A percentile compares a stretch with the other conserved stretches of the same genome.
Evolutionary conservation across 1,140 invertebrate species (phyloP).

Genomic region (Melipona quadrifasciata): DNA sequence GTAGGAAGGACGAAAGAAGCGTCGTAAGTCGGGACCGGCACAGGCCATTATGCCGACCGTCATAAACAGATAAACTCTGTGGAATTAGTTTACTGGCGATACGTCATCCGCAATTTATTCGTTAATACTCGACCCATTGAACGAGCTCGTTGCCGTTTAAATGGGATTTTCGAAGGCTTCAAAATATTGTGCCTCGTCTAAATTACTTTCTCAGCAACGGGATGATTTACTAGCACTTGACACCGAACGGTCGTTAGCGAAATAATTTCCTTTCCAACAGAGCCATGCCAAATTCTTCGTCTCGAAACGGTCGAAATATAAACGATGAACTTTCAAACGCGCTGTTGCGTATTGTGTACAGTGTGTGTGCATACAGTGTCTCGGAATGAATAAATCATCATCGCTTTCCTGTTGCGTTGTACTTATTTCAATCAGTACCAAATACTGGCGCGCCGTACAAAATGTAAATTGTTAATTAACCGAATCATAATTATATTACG

Average conservation of each 20-base stretch:
- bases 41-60: neutral
- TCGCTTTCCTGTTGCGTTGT: neutral
- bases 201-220: conserved; percentile 2
- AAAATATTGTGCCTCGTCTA: conserved; percentile 32
- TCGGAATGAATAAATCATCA: neutral
- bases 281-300: conserved; percentile 1
- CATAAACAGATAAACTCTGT: conserved; percentile 41
- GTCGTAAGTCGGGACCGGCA: neutral
- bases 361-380: neutral
- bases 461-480: conserved; percentile 24
- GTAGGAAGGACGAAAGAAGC: neutral
- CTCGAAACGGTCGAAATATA: neutral
- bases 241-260: conserved; percentile 5
- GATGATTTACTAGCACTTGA: conserved; percentile 19
- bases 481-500: neutral
- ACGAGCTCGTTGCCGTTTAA: conserved; percentile 27
- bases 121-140: neutral
- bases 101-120: conserved; percentile 31
- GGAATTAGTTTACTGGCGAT: conserved; percentile 39
- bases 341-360: no score
- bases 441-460: neutral
- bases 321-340: neutral
- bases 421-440: neutral
- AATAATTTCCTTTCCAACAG: conserved; percentile 20
- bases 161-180: conserved; percentile 10